A percentile compares a stretch with the other conserved stretches of the same genome.
Conservation (phyloP, 92 coral and sea anemone species). For the Zoanthus sansibaricus region DNA sequence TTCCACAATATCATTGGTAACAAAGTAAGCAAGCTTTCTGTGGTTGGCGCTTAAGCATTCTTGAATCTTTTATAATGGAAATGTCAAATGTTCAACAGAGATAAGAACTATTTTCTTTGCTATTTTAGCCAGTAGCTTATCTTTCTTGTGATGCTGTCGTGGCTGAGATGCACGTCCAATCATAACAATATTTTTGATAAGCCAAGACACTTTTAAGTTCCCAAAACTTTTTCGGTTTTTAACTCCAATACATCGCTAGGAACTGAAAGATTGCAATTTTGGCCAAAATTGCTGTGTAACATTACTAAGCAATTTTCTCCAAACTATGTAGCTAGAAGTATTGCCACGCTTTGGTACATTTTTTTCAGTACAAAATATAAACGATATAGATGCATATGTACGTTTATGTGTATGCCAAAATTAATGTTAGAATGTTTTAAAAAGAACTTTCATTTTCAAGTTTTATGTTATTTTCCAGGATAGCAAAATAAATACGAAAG, state of each 20-base stretch:
- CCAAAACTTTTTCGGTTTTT: background rate
- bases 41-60: background rate
- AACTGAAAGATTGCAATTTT: too few species aligned
- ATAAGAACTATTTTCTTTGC: constrained; percentile 46
- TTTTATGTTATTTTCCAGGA: background rate
- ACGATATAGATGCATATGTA: too few species aligned
- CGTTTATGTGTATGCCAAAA: too few species aligned
- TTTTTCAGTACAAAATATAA: background rate
- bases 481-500: constrained; percentile 6
- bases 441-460: background rate
- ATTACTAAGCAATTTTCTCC: too few species aligned
- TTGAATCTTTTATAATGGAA: background rate
- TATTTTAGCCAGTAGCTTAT: constrained; percentile 35
- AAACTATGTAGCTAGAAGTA: too few species aligned
- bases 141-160: constrained; percentile 24
- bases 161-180: constrained; percentile 16
- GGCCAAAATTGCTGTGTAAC: too few species aligned
- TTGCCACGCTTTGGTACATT: background rate
- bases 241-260: background rate
- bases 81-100: constrained; percentile 27
- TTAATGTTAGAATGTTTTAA: background rate
- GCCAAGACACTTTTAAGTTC: background rate
- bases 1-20: background rate
- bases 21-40: background rate
- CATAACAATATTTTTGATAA: constrained; percentile 28